Evolutionary conservation across 2,888 invertebrate genomes (phyloP), one percentile per base, ranked within the genome.

Genomic region (Lasius platythorax): DNA sequence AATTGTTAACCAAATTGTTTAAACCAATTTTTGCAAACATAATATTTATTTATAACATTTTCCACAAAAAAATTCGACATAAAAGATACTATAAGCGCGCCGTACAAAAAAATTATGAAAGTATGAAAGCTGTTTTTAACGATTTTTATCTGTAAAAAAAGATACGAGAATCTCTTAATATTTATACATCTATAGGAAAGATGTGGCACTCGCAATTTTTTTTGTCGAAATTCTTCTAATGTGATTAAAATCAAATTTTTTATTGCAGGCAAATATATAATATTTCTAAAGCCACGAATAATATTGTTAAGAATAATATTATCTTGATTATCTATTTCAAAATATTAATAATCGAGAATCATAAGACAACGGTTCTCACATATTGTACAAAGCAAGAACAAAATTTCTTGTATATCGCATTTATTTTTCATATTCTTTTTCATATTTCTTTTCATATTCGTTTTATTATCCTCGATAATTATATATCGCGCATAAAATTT

Each of bases 401-500:
- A 56, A 72, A 37, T 23, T 23, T 56, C 9, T 43, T 53, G 53
- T 23, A 23, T 30, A n/a, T n/a, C 33, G 33, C 53, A 12, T 37
- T n/a, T 12, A 23, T 72, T 37, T 56, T 15, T 72, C 33, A n/a
- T 50, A 50, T 56, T 72, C 46, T 37, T 72, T 67, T 23, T 3
- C 37, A 37, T 37, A 37, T 37, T 37, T 5, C 5, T 37, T 37
- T 37, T 37, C 5, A 37, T 37, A 37, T 37, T 37, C 15, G 28
- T 67, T 67, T 46, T 67, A 67, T 67, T 43, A 43, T 12, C 1
- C 28, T 46, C 67, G 46, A 28, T 46, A 67, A 67, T 67, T 53
- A 53, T 53, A 53, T 28, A 67, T 15, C 40, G 28, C 28, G 28
- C 40, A 40, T 73, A 73, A 72, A 58, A 67, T 67, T 67, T 46